Conservation (phyloP, 2,797 vertebrate genomes). For the Strix occidentalis region DNA sequence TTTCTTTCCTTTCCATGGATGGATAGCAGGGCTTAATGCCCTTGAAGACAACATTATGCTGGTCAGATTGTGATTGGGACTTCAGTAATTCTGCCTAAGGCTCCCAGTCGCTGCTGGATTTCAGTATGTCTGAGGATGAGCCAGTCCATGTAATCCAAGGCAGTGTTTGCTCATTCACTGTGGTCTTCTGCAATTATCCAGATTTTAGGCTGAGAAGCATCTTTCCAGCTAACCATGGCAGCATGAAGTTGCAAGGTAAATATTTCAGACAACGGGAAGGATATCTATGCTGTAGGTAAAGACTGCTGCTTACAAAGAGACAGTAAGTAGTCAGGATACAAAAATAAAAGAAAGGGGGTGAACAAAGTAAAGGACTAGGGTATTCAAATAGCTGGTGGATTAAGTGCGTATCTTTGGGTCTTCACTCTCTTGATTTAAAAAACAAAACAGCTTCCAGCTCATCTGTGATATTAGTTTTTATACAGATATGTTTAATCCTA, state of each 20-base stretch:
- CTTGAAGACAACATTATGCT: not conserved
- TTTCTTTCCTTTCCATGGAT: not conserved
- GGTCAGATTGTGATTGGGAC: not conserved
- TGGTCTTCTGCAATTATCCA: not conserved
- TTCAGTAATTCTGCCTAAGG: not conserved
- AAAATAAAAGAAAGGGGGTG: not conserved
- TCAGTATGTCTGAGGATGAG: not conserved
- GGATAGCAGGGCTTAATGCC: not conserved
- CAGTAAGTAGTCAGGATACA: not conserved
- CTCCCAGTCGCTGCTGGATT: not conserved
- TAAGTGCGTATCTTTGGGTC: not conserved
- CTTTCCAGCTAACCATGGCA: not conserved
- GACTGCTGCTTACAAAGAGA: not conserved
- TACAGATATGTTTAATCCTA: slow-evolving; percentile 18
- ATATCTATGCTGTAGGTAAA: not conserved
- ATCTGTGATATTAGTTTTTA: slow-evolving; percentile 2
- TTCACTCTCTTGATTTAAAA: not conserved
- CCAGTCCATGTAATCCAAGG: not conserved
- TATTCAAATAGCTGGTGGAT: not conserved
- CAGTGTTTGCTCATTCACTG: not conserved
- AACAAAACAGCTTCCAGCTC: not conserved
- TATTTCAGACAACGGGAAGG: not conserved
- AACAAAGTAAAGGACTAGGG: not conserved
- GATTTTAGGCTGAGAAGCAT: not conserved
- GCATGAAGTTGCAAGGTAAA: not conserved